phyloP scores from a whole-genome alignment of 2,797 vertebrate genomes.

The Bryconaethiops microstoma region DNA sequence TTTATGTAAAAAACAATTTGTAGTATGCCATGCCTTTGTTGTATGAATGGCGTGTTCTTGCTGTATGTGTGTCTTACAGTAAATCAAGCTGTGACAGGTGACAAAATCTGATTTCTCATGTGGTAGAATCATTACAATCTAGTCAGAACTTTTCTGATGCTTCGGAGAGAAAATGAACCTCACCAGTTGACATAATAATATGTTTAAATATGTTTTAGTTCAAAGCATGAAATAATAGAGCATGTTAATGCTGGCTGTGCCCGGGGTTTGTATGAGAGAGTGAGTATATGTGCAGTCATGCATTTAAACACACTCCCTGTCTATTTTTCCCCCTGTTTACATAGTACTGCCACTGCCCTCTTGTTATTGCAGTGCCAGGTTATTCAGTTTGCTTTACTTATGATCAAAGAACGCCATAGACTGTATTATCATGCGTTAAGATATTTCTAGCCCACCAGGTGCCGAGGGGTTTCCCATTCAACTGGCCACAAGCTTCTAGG shows the following conservation, averaged over 20 bases:
- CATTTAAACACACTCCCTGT: constrained; percentile 50
- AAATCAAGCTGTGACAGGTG: neutral
- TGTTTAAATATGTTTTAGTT: neutral
- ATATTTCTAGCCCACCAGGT: constrained; percentile 33
- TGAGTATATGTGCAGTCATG: constrained; percentile 56
- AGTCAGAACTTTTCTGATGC: constrained; percentile 1
- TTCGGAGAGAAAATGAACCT: neutral
- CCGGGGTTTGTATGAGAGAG: neutral
- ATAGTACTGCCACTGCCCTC: constrained; percentile 30
- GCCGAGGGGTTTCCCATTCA: constrained; percentile 14
- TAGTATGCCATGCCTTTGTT: neutral
- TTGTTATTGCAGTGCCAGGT: constrained; percentile 22
- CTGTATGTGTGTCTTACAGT: neutral
- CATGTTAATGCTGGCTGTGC: neutral
- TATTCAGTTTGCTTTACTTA: constrained; percentile 2
- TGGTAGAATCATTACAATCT: neutral
- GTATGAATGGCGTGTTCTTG: neutral
- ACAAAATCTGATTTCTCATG: neutral
- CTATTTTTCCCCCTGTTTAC: constrained; percentile 52
- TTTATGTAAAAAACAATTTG: neutral
- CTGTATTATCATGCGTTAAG: constrained; percentile 22
- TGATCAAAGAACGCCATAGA: neutral
- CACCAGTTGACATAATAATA: neutral
- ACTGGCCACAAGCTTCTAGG: neutral
- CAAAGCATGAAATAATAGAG: neutral